Base-by-base conservation (phyloP, 2,888 invertebrate species). In the Drosophila meridiana region DNA sequence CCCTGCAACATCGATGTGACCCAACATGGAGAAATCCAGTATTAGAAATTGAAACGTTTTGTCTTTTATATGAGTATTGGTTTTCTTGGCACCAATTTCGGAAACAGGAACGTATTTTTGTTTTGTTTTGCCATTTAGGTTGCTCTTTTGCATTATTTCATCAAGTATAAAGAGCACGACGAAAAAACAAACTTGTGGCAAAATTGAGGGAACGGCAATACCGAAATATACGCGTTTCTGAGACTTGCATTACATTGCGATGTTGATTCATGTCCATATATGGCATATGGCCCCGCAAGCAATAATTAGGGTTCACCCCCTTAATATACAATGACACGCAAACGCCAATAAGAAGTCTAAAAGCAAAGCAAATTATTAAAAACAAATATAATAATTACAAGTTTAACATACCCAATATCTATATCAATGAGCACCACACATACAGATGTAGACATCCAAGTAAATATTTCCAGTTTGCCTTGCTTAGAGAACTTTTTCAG, bases 381-480 rank as follows among this genome's bases (percentile, higher is more conserved):
- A 36, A 40, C 13, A 11, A 0, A 6, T 53, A 11, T 36, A 45
- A 26, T 9, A 13, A 7, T 7, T 34, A 34, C 13, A 40, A 9
- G 3, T 0, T 11, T 13, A 14, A 20, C 93, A 92, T 81, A 95
- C 95, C 97, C 98, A 77, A 96, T 94, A 89, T 97, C 97, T 72
- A 97, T 97, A 89, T 96, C 96, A 57, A 97, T 93, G 68, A 97
- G 85, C 13, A 96, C 94, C 1, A 96, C 96, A 11, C 95, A 94
- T 0, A 95, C 70, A 83, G 97, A 96, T 0, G 97, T 96, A 1
- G 95, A 93, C 53, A 97, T 90, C 97, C 97, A 98, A 11, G 92
- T 92, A 14, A 96, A 94, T 14, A 95, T 89, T 64, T 96, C 97
- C 85, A 97, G 96, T 76, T 95, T 94, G 90, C 95, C 93, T 73